phyloP scores from a whole-genome alignment of 2,888 invertebrate genomes.

The Steinernema scapterisci region DNA sequence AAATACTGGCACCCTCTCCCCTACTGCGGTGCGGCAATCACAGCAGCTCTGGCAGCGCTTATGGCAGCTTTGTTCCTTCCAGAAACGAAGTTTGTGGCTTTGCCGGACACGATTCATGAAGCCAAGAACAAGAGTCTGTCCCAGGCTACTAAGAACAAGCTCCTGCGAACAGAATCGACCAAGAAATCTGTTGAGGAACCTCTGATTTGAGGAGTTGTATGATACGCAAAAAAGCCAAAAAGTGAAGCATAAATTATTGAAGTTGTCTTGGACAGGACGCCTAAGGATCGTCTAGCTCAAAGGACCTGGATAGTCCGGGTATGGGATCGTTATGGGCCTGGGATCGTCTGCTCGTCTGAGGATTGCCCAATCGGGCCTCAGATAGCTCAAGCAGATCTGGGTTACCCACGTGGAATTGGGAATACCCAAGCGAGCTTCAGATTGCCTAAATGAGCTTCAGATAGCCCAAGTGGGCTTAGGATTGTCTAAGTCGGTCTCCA shows the following conservation, averaged over 20 bases:
- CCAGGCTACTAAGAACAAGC: conserved; percentile 12
- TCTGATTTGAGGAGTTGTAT: conserved; percentile 1
- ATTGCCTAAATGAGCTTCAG: too few species aligned
- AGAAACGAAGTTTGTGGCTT: conserved; percentile 37
- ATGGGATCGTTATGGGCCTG: too few species aligned
- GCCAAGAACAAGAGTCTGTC: conserved; percentile 12
- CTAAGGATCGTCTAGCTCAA: too few species aligned
- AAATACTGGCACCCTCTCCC: conserved; percentile 44
- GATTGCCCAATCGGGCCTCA: too few species aligned
- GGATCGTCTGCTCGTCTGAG: too few species aligned
- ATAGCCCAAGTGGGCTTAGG: too few species aligned
- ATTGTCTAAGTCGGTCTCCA: too few species aligned
- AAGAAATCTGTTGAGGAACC: conserved; percentile 2
- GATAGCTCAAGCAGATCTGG: too few species aligned
- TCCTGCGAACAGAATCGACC: background rate
- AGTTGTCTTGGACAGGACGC: too few species aligned
- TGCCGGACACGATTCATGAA: conserved; percentile 41
- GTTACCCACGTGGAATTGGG: too few species aligned
- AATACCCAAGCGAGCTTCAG: too few species aligned
- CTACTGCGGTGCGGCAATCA: conserved; percentile 34
- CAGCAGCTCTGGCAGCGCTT: conserved; percentile 10
- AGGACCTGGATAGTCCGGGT: too few species aligned
- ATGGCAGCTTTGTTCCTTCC: conserved; percentile 35
- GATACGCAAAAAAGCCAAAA: background rate
- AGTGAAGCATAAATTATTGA: conserved; percentile 15